Conservation (phyloP, 2,888 invertebrate species). For the Diabrotica balteata region DNA sequence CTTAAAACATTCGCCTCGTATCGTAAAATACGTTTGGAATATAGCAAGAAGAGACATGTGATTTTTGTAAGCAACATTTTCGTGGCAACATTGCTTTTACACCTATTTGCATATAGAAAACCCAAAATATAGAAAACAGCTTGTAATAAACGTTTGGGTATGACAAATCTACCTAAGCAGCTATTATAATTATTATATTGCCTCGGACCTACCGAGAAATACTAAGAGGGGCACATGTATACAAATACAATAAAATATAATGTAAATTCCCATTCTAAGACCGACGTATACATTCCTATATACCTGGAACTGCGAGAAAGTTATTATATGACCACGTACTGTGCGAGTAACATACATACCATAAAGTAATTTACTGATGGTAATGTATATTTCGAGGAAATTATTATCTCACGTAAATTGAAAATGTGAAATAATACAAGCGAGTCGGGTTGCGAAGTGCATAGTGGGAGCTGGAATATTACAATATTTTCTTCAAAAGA, state of each 20-base stretch:
- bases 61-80: too few species aligned
- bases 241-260: background rate
- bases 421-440: constrained; percentile 29
- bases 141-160: background rate
- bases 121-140: background rate
- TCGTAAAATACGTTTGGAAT: too few species aligned
- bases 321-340: constrained; percentile 43
- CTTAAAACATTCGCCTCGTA: too few species aligned
- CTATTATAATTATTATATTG: background rate
- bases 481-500: too few species aligned
- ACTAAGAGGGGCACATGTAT: constrained; percentile 15
- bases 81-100: background rate
- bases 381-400: constrained; percentile 34
- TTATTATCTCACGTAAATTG: constrained; percentile 29
- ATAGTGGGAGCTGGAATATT: too few species aligned
- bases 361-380: constrained; percentile 38
- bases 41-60: too few species aligned
- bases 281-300: constrained; percentile 15
- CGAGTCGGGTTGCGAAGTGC: too few species aligned
- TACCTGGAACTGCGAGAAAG: constrained; percentile 40
- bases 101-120: background rate
- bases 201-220: constrained; percentile 5
- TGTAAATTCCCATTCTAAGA: constrained; percentile 9
- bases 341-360: constrained; percentile 39
- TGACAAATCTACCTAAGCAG: constrained; percentile 5